Evolutionary conservation across 2,888 invertebrate genomes (phyloP).

Genomic region (Atrina japonica): DNA sequence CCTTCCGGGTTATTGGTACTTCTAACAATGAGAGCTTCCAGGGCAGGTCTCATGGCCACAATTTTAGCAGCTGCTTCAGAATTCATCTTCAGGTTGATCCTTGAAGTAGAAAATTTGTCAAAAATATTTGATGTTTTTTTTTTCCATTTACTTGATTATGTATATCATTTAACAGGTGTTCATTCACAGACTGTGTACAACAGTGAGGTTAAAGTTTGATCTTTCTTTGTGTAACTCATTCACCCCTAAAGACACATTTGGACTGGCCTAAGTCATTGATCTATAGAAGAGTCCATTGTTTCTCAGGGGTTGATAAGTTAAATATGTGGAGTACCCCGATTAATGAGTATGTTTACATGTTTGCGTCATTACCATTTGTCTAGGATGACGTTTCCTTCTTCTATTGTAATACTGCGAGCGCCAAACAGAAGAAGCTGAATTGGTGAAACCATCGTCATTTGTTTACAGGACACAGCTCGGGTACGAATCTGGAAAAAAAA

Average conservation of each 20-base stretch:
- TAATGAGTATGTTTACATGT: too few species aligned
- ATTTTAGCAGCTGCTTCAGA: conserved; percentile 89
- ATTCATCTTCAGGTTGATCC: conserved; percentile 92
- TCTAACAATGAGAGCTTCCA: conserved; percentile 91
- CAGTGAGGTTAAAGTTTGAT: too few species aligned
- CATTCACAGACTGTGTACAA: too few species aligned
- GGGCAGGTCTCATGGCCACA: conserved; percentile 91
- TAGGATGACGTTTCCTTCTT: conserved; percentile 87
- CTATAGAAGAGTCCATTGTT: too few species aligned
- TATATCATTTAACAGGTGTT: not conserved
- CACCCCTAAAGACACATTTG: too few species aligned
- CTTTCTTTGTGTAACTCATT: too few species aligned
- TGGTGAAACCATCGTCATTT: conserved; percentile 97
- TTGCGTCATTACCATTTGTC: conserved; percentile 96
- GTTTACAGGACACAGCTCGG: conserved; percentile 96
- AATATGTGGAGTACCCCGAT: too few species aligned
- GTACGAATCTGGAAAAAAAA: conserved; percentile 87
- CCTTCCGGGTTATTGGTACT: conserved; percentile 91
- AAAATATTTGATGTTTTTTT: not conserved
- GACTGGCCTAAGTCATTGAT: too few species aligned
- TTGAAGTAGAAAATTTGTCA: conserved; percentile 56
- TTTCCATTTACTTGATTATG: not conserved
- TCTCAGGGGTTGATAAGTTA: too few species aligned
- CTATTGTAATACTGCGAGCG: conserved; percentile 88
- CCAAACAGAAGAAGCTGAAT: conserved; percentile 95